Percentiles rank a stretch among this genome's conserved stretches.
phyloP scores from a whole-genome alignment of 1,140 invertebrate genomes.

The Drosophila mayri region DNA sequence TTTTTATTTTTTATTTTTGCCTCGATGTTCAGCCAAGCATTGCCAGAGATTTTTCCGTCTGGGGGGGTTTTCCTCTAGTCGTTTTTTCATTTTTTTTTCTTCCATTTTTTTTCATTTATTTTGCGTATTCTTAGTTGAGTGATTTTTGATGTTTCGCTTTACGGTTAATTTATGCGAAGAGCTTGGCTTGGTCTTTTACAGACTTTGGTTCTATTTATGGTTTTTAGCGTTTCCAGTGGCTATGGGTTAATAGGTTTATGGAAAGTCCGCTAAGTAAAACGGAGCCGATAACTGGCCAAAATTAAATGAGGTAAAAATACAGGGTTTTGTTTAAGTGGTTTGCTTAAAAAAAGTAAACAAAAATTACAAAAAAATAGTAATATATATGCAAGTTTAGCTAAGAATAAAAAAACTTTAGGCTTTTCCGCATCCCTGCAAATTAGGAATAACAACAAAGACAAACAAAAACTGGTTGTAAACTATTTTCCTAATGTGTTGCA shows the following conservation, averaged over 20 bases:
- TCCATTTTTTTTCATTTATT: conserved; percentile 32
- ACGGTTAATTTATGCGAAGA: conserved; percentile 53
- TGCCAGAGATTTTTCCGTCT: conserved; percentile 29
- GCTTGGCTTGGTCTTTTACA: conserved; percentile 4
- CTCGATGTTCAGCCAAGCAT: conserved; percentile 44
- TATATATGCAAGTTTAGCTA: background rate
- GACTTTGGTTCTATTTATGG: conserved; percentile 26
- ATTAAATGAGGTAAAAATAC: background rate
- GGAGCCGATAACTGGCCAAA: background rate
- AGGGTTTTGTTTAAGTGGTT: background rate
- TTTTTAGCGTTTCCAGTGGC: background rate
- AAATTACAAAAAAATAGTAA: background rate
- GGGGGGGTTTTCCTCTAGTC: conserved; percentile 1
- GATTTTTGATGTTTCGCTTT: conserved; percentile 62
- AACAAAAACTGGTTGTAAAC: background rate
- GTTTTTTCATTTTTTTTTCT: conserved; percentile 14
- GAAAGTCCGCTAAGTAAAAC: conserved; percentile 33
- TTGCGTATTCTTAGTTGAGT: conserved; percentile 53
- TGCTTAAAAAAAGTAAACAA: too few species aligned
- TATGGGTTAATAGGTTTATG: conserved; percentile 31
- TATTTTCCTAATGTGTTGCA: conserved; percentile 2
- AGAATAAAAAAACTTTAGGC: background rate
- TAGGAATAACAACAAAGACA: background rate
- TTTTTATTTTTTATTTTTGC: conserved; percentile 6
- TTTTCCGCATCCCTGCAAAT: background rate